Conservation (phyloP, 2,888 invertebrate species). For the Drosophila barbarae region DNA sequence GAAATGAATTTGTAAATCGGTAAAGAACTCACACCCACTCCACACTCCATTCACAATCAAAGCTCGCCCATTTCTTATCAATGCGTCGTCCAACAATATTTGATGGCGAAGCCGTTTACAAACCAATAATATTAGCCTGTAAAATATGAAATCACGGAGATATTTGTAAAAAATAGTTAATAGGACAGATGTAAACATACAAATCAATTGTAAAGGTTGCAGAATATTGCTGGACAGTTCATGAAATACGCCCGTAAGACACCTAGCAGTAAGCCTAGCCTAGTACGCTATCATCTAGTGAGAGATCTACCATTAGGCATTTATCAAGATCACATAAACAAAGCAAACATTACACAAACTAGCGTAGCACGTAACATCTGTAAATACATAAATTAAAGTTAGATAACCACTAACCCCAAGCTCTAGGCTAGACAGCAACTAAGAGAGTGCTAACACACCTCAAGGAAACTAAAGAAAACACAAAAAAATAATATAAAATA, state of each 20-base stretch:
- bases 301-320: constrained; percentile 48
- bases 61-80: constrained; percentile 32
- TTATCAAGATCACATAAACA: constrained; percentile 31
- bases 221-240: constrained; percentile 64
- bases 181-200: constrained; percentile 28
- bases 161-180: constrained; percentile 60
- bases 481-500: constrained; percentile 32
- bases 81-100: constrained; percentile 63
- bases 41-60: constrained; percentile 11
- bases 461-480: constrained; percentile 25
- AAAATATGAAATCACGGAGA: constrained; percentile 37
- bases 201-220: constrained; percentile 55
- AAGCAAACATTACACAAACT: constrained; percentile 37
- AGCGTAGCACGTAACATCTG: constrained; percentile 47
- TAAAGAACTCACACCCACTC: constrained; percentile 12
- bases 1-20: constrained; percentile 35
- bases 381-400: constrained; percentile 55
- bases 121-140: constrained; percentile 54
- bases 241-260: constrained; percentile 57
- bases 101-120: constrained; percentile 55
- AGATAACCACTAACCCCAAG: constrained; percentile 49
- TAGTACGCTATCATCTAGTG: constrained; percentile 30
- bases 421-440: constrained; percentile 43
- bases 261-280: constrained; percentile 37
- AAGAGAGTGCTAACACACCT: constrained; percentile 34